Base-by-base conservation (phyloP, 2,113 vertebrate genomes). In the Cottus gobio region DNA sequence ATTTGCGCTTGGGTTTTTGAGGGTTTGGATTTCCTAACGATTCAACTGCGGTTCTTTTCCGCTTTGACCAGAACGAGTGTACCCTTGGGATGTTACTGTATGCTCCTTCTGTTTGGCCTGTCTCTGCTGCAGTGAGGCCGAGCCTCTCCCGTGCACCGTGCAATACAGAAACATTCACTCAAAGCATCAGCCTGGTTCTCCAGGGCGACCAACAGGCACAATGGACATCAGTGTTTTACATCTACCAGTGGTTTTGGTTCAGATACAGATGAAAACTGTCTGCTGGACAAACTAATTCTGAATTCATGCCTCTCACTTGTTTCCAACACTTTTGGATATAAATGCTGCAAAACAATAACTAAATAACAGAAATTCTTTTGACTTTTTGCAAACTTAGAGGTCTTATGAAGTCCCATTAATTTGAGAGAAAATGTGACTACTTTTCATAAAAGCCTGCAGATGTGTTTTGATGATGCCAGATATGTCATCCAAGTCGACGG, bases 1-100 rank as follows among this genome's bases (percentile, higher is more conserved):
- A 95, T 95, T 95, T 92, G 54, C 72, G 80, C 93, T 93, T 85
- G 28, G 75, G 84, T 94, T 94, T 88, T 90, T 88, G 89, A 92
- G 89, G 91, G 89, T 89, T 93, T 89, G 85, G 82, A 86, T 95
- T 93, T 93, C 93, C 84, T 92, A 93, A 92, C 87, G 89, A 93
- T 94, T 94, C 88, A 89, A 93, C 91, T 91, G 90, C 88, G 89
- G 91, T 91, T 92, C 87, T 84, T 88, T 92, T 87, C 86, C 92
- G 87, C 85, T 88, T 87, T 92, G 92, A 93, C 94, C 94, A 92
- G 92, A 93, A 93, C 90, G 90, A 89, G 79, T 3, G 77, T 71
- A 75, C 93, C 87, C 88, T 61, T 57, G 89, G 94, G 93, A 91
- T 68, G 82, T 54, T 54, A 81, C 77, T 48, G 61, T 77, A 83